Evolutionary conservation across 2,888 invertebrate species (phyloP).

Genomic region (Pediacus dermestoides): DNA sequence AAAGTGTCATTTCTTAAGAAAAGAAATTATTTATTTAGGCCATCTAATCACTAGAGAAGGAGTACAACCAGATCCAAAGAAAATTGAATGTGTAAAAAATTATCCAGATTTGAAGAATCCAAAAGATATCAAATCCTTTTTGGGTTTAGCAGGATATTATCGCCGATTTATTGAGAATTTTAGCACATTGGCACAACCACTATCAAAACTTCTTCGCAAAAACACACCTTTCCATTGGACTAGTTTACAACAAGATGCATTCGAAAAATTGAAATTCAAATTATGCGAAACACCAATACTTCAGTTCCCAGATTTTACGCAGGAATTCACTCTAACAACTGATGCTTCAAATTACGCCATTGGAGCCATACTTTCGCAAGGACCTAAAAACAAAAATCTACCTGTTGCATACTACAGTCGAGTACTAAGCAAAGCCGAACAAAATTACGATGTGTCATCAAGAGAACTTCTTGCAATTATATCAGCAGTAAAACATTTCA

Average conservation of each 20-base stretch:
- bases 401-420: slow-evolving; percentile 5
- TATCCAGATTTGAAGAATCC: slow-evolving; percentile 16
- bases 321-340: slow-evolving; percentile 32
- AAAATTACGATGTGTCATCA: slow-evolving; percentile 5
- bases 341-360: slow-evolving; percentile 33
- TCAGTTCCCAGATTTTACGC: slow-evolving; percentile 35
- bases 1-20: slow-evolving; percentile 23
- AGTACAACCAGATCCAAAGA: slow-evolving; percentile 22
- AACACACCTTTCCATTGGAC: slow-evolving; percentile 17
- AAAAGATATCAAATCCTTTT: slow-evolving; percentile 26
- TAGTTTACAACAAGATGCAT: slow-evolving; percentile 18
- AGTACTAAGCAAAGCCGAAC: slow-evolving; percentile 1
- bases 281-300: slow-evolving; percentile 21
- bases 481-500: slow-evolving; percentile 1
- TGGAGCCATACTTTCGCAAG: slow-evolving; percentile 34
- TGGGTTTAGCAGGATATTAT: slow-evolving; percentile 28
- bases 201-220: slow-evolving; percentile 22
- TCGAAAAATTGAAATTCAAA: slow-evolving; percentile 24
- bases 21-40: slow-evolving; percentile 24
- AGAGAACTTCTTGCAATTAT: slow-evolving; percentile 2
- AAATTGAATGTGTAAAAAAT: slow-evolving; percentile 17
- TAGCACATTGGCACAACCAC: slow-evolving; percentile 20
- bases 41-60: slow-evolving; percentile 24
- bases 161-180: slow-evolving; percentile 22
- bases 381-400: neutral